Evolutionary conservation across 2,888 invertebrate species (phyloP), one percentile per base, ranked within the genome.

Genomic region (Leptura quadrifasciata): DNA sequence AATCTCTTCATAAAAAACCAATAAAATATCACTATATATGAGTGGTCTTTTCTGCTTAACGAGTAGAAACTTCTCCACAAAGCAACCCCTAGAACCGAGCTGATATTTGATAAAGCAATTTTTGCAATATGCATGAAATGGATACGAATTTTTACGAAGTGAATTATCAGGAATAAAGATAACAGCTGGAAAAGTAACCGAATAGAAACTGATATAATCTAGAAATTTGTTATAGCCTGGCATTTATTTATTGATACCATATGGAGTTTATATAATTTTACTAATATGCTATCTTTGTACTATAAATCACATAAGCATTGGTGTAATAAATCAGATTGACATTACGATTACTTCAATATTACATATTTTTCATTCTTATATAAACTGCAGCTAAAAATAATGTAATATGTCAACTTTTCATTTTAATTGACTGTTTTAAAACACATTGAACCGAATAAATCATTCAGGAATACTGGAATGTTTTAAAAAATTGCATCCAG

Each of bases 311-410:
- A 17, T 63, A 20, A 18, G 18, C 35, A 63, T 18, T 63, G 39
- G 4, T 10, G 18, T 35, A 63, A 63, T 63, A 63, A 63, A 18
- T 63, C 20, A 63, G 4, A 27, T 27, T 63, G 63, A 63, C 63
- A 63, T 4, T 63, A 18, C 39, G 20, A 63, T 35, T 63, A 63
- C 15, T 10, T 35, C 20, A n/a, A 12, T 61, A 10, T 27, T 61
- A 20, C 57, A 5, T 31, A 15, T 39, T 15, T 39, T 39, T 15
- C 27, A 31, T 5, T 0, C 8, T 0, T 31, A 31, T 6, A 31
- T 8, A 31, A 0, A 31, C 5, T 31, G 27, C 5, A 31, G 27
- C 27, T 31, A 4, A 4, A 31, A 31, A 31, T 5, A 31, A 31
- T 31, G 3, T 8, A 31, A 3, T 24, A 24, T n/a, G n/a, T 24